Percentiles rank a stretch among this genome's conserved stretches.
Evolutionary conservation across 2,888 invertebrate genomes (phyloP).

Genomic region (Chaetoderma sp.): DNA sequence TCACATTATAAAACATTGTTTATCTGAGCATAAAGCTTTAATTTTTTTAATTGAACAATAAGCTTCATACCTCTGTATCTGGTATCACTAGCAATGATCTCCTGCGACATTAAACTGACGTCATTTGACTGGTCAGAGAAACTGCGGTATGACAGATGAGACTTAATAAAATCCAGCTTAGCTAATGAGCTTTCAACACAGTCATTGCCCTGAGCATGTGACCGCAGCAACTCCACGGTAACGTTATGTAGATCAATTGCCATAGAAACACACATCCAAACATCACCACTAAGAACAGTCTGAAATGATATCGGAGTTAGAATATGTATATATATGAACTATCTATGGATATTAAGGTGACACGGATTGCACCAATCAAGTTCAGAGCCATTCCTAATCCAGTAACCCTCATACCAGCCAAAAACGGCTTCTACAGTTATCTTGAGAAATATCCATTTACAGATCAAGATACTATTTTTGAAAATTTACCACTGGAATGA

Average conservation of each 20-base stretch:
- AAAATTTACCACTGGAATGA: too few species aligned
- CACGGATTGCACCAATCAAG: not conserved
- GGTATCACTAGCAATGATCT: constrained; percentile 85
- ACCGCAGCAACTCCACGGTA: constrained; percentile 76
- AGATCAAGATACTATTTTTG: too few species aligned
- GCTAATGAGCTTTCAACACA: constrained; percentile 74
- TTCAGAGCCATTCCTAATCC: too few species aligned
- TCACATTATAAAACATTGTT: too few species aligned
- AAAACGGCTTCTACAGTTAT: too few species aligned
- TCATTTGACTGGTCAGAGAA: constrained; percentile 91
- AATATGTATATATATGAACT: not conserved
- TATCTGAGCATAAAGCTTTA: too few species aligned
- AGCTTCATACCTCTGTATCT: constrained; percentile 72
- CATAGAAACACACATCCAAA: constrained; percentile 85
- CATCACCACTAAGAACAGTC: constrained; percentile 70
- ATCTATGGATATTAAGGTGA: too few species aligned
- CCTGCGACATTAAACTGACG: constrained; percentile 91
- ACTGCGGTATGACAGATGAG: constrained; percentile 85
- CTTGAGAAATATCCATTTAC: too few species aligned
- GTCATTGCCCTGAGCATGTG: constrained; percentile 42
- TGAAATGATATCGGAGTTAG: constrained; percentile 40
- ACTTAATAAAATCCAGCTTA: constrained; percentile 91
- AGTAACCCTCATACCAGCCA: too few species aligned
- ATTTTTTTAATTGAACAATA: too few species aligned
- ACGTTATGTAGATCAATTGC: constrained; percentile 89